Base-by-base conservation (phyloP, 2,113 vertebrate species). In the Ardeotis arabs region DNA sequence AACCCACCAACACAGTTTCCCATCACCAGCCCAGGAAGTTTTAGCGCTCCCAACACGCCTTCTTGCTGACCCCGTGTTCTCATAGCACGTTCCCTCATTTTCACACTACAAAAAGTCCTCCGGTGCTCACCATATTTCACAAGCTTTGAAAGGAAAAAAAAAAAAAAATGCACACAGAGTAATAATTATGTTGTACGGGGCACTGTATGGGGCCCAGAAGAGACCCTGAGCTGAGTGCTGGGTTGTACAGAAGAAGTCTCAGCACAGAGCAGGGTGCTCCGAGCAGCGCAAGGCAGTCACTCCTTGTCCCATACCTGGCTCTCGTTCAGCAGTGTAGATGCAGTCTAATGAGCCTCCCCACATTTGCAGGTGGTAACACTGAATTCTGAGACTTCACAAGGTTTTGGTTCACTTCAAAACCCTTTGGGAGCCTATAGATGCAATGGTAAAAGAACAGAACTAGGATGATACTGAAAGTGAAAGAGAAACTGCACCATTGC, bases 251-350 rank as follows among this genome's bases (percentile, higher is more conserved):
- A 84, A 29, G 27, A 69, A 23, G 49, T 20, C 31, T 22, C 9
- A 0, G 1, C 8, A 13, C 0, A 56, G 29, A 76, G 8, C 24
- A 69, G 29, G 9, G 33, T 22, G 10, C n/a, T 49, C 5, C 1
- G 2, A 62, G 62, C 35, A 35, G 21, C 3, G 3, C 6, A 44
- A 53, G 21, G 12, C 37, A 49, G 14, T 50, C 17, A 7, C 50
- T 41, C 62, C 20, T 22, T 45, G 17, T 4, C 52, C 70, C 23
- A 2, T 3, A 7, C 27, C 1, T 2, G 0, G 16, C 14, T 41
- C 84, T 47, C 3, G 0, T 24, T 84, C 70, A 27, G 44, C 25
- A 18, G 15, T 33, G 33, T 8, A 60, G 47, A 12, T 23, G 33
- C 21, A 39, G 35, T 8, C 33, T 78, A 28, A 68, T 12, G 35